Base-by-base conservation (phyloP, 2,113 vertebrate genomes). In the Ammodytes marinus region DNA sequence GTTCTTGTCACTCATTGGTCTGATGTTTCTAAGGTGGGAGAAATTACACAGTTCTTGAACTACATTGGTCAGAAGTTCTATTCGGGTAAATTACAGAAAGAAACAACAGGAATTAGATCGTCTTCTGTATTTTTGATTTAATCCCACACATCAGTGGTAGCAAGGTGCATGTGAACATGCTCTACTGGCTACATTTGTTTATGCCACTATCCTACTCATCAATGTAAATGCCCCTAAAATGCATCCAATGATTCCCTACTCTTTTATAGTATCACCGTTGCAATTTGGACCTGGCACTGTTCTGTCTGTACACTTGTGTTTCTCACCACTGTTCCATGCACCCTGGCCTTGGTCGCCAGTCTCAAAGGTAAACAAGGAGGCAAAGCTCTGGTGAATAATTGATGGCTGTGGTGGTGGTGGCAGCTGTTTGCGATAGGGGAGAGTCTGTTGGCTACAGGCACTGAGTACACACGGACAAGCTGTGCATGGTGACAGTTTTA, bases 321-420 rank as follows among this genome's bases (percentile, higher is more conserved):
- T 58, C 82, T n/a, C 68, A 8, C 58, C 55, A 17, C 74, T 79
- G 43, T 50, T 47, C 37, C 43, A 1, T 86, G 87, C 84, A 17
- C 69, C 63, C 42, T 74, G 88, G 77, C 81, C 85, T 64, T 27
- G 40, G 83, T 73, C 43, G 15, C 73, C 65, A 68, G 81, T 68
- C 86, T 85, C 79, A 86, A 92, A 91, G 85, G 91, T 94, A 92
- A 93, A 93, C 91, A 93, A 27, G 52, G 67, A 85, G 87, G 83
- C 84, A 52, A 84, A 81, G 82, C 86, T 60, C 75, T 17, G 8
- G 91, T 93, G 90, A 93, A 93, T 94, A 92, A 93, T 93, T 92
- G 76, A 93, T 93, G 80, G 72, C 81, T 69, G 72, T 60, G 77
- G 66, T 74, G 81, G 71, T 35, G 11, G 67, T 66, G 68, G 89